Evolutionary conservation across 23 tunicate species (phyloP).

Genomic region (Styela plicata): DNA sequence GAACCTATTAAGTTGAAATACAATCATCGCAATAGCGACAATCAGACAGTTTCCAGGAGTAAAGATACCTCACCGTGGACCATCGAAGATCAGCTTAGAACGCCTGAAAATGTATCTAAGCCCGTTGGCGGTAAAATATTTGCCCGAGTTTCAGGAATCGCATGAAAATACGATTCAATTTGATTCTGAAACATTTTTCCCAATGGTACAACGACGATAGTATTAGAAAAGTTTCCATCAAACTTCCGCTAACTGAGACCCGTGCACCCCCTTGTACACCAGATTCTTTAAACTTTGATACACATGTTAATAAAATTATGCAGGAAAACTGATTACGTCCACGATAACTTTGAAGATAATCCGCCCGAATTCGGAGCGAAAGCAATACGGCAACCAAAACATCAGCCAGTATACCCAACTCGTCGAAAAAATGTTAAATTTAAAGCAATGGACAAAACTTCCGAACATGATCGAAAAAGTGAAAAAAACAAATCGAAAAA

Average conservation of each 20-base stretch:
- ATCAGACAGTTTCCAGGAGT: constrained; percentile 7
- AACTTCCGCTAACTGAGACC: neutral
- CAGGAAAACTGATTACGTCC: too few species aligned
- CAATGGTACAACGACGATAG: constrained; percentile 2
- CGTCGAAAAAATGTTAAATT: neutral
- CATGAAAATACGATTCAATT: too few species aligned
- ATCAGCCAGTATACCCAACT: neutral
- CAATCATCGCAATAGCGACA: constrained; percentile 13
- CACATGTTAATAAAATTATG: neutral
- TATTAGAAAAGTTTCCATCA: constrained; percentile 10
- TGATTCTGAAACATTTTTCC: too few species aligned
- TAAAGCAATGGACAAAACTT: neutral
- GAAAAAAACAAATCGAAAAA: neutral
- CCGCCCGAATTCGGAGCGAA: neutral
- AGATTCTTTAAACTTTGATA: neutral
- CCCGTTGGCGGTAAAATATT: too few species aligned
- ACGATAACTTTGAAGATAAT: neutral
- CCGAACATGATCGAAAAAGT: neutral
- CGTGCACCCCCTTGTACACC: constrained; percentile 20
- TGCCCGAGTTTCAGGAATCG: too few species aligned
- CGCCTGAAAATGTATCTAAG: neutral
- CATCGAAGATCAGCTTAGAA: constrained; percentile 22
- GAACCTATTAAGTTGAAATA: constrained; percentile 9
- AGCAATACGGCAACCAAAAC: neutral
- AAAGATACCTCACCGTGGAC: constrained; percentile 34